Conservation (phyloP, 2,888 invertebrate genomes). For the Napeogenes inachia region DNA sequence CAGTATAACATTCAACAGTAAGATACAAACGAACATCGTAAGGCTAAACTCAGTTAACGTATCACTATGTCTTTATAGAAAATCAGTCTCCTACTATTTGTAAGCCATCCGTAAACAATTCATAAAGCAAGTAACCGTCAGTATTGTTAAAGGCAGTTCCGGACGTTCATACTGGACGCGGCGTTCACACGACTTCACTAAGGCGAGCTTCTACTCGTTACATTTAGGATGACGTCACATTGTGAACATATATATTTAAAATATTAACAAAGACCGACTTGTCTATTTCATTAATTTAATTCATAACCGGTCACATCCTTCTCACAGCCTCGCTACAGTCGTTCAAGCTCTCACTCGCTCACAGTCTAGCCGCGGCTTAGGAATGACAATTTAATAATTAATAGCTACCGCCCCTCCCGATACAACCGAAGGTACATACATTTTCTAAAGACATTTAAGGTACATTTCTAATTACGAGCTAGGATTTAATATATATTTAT, state of each 20-base stretch:
- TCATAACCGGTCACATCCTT: constrained; percentile 57
- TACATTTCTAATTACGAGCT: constrained; percentile 9
- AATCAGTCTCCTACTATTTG: constrained; percentile 77
- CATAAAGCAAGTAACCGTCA: constrained; percentile 42
- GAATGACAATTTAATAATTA: constrained; percentile 60
- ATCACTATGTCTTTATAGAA: constrained; percentile 65
- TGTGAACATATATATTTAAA: constrained; percentile 2
- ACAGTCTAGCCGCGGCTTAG: constrained; percentile 63
- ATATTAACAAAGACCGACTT: constrained; percentile 1
- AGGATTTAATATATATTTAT: neutral
- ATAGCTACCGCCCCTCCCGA: constrained; percentile 36
- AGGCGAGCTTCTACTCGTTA: neutral
- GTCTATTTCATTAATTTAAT: constrained; percentile 36
- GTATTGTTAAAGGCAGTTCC: constrained; percentile 47
- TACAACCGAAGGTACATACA: constrained; percentile 10
- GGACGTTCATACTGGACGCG: constrained; percentile 66
- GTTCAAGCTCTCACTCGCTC: constrained; percentile 63
- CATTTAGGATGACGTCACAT: constrained; percentile 5
- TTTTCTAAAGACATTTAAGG: constrained; percentile 19
- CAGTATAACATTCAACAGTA: constrained; percentile 32
- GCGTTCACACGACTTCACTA: constrained; percentile 35
- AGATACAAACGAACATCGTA: constrained; percentile 8
- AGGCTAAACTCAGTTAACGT: constrained; percentile 8
- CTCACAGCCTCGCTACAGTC: constrained; percentile 75
- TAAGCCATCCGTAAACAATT: constrained; percentile 40